These are phyloP conservation scores for Drosophila dunni DNA, from an alignment of 1,140 invertebrate species.

Conservation along the genomic window DNA sequence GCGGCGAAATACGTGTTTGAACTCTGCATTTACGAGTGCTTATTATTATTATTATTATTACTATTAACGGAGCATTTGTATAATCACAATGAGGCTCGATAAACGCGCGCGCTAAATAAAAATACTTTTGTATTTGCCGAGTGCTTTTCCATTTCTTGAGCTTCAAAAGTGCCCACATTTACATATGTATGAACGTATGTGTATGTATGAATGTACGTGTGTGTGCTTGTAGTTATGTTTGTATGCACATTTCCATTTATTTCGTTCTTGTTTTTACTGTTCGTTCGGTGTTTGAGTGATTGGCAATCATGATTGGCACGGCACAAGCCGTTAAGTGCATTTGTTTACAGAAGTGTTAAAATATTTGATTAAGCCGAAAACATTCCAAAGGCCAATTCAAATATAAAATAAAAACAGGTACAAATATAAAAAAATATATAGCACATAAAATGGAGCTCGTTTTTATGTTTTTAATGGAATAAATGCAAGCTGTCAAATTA, in stretches of 20 bases:
- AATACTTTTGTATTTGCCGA: background rate
- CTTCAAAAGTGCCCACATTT: background rate
- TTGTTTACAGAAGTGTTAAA: background rate
- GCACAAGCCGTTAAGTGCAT: background rate
- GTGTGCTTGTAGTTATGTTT: background rate
- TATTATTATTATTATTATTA: conserved; percentile 29
- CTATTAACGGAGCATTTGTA: conserved; percentile 9
- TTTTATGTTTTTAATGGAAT: too few species aligned
- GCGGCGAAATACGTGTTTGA: background rate
- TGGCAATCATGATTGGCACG: background rate
- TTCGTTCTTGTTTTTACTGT: background rate
- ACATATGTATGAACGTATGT: background rate
- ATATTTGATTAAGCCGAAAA: conserved; percentile 4
- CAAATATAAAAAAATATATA: background rate
- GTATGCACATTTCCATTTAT: background rate
- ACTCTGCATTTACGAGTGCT: conserved; percentile 15
- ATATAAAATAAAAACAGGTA: background rate
- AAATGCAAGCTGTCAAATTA: too few species aligned
- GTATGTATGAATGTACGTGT: background rate
- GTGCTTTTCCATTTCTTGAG: background rate
- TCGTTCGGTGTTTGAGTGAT: background rate
- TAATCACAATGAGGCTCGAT: conserved; percentile 17
- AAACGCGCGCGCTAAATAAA: background rate
- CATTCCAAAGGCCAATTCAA: background rate
- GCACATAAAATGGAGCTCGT: too few species aligned